Percentiles rank a stretch among this genome's conserved stretches.
Conservation (phyloP, 2,888 invertebrate species). For the Uropetala carovei region DNA sequence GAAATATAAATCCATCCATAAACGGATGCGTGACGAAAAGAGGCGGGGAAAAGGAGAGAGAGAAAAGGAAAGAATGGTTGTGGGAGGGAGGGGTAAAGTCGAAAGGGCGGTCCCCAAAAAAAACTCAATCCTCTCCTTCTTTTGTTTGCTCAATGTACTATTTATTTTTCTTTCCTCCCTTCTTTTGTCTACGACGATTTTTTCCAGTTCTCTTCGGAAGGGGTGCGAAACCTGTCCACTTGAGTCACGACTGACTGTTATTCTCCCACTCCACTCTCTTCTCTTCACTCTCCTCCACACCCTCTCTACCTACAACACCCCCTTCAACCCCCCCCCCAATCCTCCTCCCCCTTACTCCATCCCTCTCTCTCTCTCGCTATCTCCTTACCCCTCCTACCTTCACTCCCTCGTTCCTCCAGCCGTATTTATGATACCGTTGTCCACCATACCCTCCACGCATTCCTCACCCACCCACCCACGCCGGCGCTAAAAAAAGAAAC, state of each 20-base stretch:
- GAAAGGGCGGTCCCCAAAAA: background rate
- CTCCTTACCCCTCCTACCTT: background rate
- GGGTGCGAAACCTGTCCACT: slow-evolving; percentile 25
- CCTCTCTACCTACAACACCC: too few relatives aligned
- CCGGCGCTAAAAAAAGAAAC: slow-evolving; percentile 48
- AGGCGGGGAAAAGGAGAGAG: too few relatives aligned
- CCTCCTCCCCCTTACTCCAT: too few relatives aligned
- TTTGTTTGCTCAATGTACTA: slow-evolving; percentile 27
- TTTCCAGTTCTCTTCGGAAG: background rate
- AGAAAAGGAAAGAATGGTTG: too few relatives aligned
- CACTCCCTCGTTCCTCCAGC: background rate
- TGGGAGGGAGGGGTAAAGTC: background rate
- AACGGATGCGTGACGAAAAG: too few relatives aligned
- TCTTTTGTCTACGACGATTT: slow-evolving; percentile 1
- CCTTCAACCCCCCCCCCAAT: too few relatives aligned
- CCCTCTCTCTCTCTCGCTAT: background rate
- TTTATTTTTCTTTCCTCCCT: slow-evolving; percentile 23
- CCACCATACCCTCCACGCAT: background rate
- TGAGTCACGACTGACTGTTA: slow-evolving; percentile 9
- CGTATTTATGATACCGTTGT: background rate
- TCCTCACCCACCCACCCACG: slow-evolving; percentile 12
- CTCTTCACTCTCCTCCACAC: too few relatives aligned
- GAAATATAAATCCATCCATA: too few relatives aligned
- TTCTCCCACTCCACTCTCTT: too few relatives aligned
- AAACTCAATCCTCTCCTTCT: background rate